Evolutionary conservation across 2,113 vertebrate genomes (phyloP), one percentile per base, ranked within the genome.

Genomic region (Poeciliopsis turrubarensis): DNA sequence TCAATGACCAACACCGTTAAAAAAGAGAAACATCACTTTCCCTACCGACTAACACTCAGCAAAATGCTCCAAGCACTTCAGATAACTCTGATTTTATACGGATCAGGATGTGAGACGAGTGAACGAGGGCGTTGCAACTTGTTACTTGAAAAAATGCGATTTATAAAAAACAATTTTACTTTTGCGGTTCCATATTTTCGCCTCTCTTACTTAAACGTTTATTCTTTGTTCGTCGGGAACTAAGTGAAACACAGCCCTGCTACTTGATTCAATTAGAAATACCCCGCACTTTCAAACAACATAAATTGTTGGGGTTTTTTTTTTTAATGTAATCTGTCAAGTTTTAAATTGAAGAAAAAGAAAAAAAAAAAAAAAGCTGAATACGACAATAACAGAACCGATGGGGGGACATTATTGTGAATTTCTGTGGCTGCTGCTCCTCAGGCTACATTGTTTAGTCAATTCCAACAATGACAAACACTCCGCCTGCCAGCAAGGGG

Each of bases 1-100:
- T 62, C 70, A 30, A 63, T 44, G 44, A 30, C 70, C 9, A 26
- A 44, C 27, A 44, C 26, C 6, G n/a, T 70, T 47, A 60, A 68
- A 70, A 68, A 70, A 68, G 22, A 68, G 27, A 54, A 65, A 26
- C 31, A 37, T 25, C 64, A 15, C 5, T 34, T 60, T 60, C n/a
- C 32, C 51, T n/a, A 8, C 7, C 0, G 51, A 8, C 39, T 30
- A 9, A 37, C 19, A 47, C 17, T 30, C 15, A 29, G 14, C 26
- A 44, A 44, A 47, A 47, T 54, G 51, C 44, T 54, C 31, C 37
- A 11, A 71, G 54, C 69, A 39, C 54, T 22, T 9, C n/a, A 22
- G 27, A 51, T 31, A 22, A 25, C 41, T 19, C 51, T 0, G 51
- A 22, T 54, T 54, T 25, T 54, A 8, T 54, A 22, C 25, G 51